Base-by-base conservation (phyloP, 1,140 invertebrate genomes). In the Anastrepha obliqua region DNA sequence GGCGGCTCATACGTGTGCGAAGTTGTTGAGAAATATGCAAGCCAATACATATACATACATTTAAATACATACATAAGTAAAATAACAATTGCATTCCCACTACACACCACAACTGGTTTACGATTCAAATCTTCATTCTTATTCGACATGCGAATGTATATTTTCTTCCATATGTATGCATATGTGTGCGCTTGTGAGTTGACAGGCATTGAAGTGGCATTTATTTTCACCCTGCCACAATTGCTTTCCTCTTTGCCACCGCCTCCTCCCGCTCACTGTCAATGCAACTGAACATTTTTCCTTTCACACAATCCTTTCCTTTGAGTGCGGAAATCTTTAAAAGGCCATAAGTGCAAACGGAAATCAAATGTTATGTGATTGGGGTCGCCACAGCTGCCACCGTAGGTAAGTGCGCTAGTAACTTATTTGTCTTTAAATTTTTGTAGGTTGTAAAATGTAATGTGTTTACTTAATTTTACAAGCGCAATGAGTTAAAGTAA, bases 301-400 rank as follows among this genome's bases (percentile, higher is more conserved):
- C 74, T 42, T 6, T 17, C 11, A 44, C 67, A 74, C 3, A 74
- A 74, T 74, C 42, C 29, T 74, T 44, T 44, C 67, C 67, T 42
- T 74, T 8, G 39, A 74, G 67, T 74, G 42, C 67, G 67, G 67
- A 74, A 74, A 81, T 81, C 47, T 81, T 51, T 55, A 55, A 55
- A 81, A 81, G 11, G 74, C 42, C 74, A 58, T 81, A 81, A 81
- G 74, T 51, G 47, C 74, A 81, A 55, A 55, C 47, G 74, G 74
- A 81, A 81, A 81, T 55, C 74, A 81, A 51, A 81, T 81, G 44
- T 81, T 81, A 81, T 81, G 44, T n/a, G 42, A 20, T 17, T 81
- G 42, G 47, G 3, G 74, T 81, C n/a, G 47, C 74, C 47, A 81
- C 74, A 81, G 15, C 11, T 58, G 44, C 74, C 42, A 17, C 17